Evolutionary conservation across 2,113 vertebrate species (phyloP), one percentile per base, ranked within the genome.

Genomic region (Nothoprocta perdicaria): DNA sequence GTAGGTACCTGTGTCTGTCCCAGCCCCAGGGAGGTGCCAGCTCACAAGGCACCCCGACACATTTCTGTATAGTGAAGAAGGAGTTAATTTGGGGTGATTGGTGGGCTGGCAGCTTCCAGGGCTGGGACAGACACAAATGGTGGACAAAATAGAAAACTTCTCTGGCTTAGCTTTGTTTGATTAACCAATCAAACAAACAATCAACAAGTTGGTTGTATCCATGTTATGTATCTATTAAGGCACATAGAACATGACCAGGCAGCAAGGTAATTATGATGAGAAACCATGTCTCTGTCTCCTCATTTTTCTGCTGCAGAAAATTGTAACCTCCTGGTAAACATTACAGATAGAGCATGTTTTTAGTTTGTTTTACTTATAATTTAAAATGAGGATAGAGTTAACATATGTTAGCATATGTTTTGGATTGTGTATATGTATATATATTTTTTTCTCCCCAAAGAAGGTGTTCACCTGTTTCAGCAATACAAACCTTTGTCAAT

Each of bases 401-500:
- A 38, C 35, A 38, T 38, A 38, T 38, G 18, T 68, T 84, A 82
- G 6, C 14, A 53, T 76, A 15, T 52, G 57, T 67, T 73, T 48
- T 48, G 46, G 46, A 48, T 21, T 48, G 46, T 21, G 11, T 22
- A 48, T 48, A 48, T 23, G 22, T 22, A 48, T 22, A 46, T 48
- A 48, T 48, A 48, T 48, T 11, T 48, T 22, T 48, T 67, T 94
- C 76, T 33, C 78, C 90, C 68, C 50, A 46, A 87, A 87, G 27
- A 84, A 7, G 18, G 14, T 80, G 75, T 74, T 83, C 69, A 80
- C 27, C 24, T 75, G 46, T 16, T 88, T 33, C 69, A 86, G 73
- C 80, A 93, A 55, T 65, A 31, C 27, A 93, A 80, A 60, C 33
- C 31, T 65, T 63, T 85, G 85, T 83, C 87, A 87, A 10, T 93